Base-by-base conservation (phyloP, 2,113 vertebrate species). In the Nothobranchius furzeri region DNA sequence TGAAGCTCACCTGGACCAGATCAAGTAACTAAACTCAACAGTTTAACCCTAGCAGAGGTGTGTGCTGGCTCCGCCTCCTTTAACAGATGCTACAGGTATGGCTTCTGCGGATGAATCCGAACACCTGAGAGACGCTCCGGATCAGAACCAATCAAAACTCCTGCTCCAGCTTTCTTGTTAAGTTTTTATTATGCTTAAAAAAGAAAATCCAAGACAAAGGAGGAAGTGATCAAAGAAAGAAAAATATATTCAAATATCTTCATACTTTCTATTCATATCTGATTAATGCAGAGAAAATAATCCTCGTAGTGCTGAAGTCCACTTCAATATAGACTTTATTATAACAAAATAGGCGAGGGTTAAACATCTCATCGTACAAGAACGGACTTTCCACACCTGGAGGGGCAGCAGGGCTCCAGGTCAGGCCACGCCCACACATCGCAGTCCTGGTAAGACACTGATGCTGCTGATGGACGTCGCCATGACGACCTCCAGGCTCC, bases 271-370 rank as follows among this genome's bases (percentile, higher is more conserved):
- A 87, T 74, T 90, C 72, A 82, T 93, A 92, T 92, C 93, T 92
- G 90, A 79, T 93, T 94, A 93, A 95, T 93, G 92, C 94, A 94
- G 94, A 95, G 93, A 96, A 96, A 96, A 96, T 93, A 95, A 96
- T 92, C 95, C 92, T 94, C 92, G 92, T 95, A 93, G 91, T 95
- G 92, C 93, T 95, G 91, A 95, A 94, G 94, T 94, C 94, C 94
- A 95, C 92, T 95, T 96, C 94, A 95, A 96, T 96, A 96, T 95
- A 95, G 90, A 94, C 92, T 93, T 94, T 93, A 94, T 96, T 96
- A 96, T 99, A 97, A 96, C 95, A 99, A 99, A 99, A 98, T 99
- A 99, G 95, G 95, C 96, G 92, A 94, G 94, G 95, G 95, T 96
- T 96, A 97, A 95, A 96, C 95, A 95, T 92, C 53, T 54, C 53